These are phyloP conservation scores for Oxygymnocypris stewartii DNA, from an alignment of 2,113 vertebrate genomes.

Conservation along the genomic window DNA sequence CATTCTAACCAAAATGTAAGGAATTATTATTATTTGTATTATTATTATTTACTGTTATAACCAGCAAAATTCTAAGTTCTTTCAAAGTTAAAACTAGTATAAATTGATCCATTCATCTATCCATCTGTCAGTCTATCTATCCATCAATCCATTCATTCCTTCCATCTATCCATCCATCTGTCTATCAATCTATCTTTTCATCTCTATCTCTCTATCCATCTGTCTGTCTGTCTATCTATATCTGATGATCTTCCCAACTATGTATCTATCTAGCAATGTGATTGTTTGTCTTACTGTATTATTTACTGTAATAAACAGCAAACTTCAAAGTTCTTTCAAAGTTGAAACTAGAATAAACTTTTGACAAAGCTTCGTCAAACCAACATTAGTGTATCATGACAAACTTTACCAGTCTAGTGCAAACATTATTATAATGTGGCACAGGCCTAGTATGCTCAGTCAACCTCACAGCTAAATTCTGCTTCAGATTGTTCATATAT, in stretches of 20 bases:
- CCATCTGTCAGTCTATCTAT: no score
- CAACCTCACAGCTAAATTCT: slow-evolving; percentile 13
- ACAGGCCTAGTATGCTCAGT: neutral
- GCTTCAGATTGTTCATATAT: neutral
- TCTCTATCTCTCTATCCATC: no score
- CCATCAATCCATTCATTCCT: no score
- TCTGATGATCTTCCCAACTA: neutral
- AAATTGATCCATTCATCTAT: no score
- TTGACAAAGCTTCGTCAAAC: neutral
- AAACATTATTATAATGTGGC: neutral
- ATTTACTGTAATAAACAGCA: neutral
- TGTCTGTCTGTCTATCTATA: neutral
- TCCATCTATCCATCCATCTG: no score
- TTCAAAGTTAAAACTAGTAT: no score
- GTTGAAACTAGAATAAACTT: neutral
- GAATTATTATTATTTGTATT: no score
- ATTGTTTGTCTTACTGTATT: neutral
- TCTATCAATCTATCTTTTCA: no score
- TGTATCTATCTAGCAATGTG: neutral
- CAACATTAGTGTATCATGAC: neutral
- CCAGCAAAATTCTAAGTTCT: no score
- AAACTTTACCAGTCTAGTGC: neutral
- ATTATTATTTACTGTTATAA: no score
- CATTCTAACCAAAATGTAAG: no score
- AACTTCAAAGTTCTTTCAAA: neutral